Base-by-base conservation (phyloP, 2,888 invertebrate species). In the Xestobium rufovillosum region DNA sequence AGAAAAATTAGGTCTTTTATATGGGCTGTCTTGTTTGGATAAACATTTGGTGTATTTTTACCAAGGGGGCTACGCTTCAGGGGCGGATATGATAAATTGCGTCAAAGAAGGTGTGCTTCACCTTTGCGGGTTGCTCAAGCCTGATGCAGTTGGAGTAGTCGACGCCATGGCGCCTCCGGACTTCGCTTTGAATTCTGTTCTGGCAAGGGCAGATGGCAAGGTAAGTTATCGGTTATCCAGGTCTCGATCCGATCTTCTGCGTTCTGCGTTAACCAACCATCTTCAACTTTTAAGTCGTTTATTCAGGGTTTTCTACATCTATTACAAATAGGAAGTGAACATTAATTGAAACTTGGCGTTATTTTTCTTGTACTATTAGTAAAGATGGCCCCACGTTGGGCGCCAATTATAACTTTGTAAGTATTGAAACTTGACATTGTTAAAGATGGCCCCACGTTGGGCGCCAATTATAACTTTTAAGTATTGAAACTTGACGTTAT, bases 151-250 rank as follows among this genome's bases (percentile, higher is more conserved):
- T 1, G 67, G 78, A 2, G 73, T 92, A 2, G 85, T 82, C 2
- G 94, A 95, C 61, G 83, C 83, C 15, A 70, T 94, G 14, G 85
- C 92, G 2, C 90, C 90, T 1, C 84, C 92, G 0, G 94, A 94
- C 67, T 91, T 85, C 60, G 78, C 90, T 19, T 69, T 94, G 9
- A 85, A 90, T 65, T 92, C 92, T 0, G 81, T 85, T 19, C 71
- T 94, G 11, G 94, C 87, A 34, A 75, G 71, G 55, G 80, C 89
- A 15, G 86, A 92, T 69, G 94, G 94, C 44, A 75, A 80, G 69
- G 86, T 85, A 54, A 64, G 64, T 55, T 23, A 23, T n/a, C n/a
- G n/a, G n/a, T n/a, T n/a, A n/a, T n/a, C n/a, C n/a, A n/a, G 6
- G 9, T 26, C 13, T 14, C 26, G 14, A 36, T 27, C 11, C n/a